Evolutionary conservation across 35 echinoderm and acorn worm species (phyloP), one percentile per base, ranked within the genome.

Genomic region (Patiria miniata): DNA sequence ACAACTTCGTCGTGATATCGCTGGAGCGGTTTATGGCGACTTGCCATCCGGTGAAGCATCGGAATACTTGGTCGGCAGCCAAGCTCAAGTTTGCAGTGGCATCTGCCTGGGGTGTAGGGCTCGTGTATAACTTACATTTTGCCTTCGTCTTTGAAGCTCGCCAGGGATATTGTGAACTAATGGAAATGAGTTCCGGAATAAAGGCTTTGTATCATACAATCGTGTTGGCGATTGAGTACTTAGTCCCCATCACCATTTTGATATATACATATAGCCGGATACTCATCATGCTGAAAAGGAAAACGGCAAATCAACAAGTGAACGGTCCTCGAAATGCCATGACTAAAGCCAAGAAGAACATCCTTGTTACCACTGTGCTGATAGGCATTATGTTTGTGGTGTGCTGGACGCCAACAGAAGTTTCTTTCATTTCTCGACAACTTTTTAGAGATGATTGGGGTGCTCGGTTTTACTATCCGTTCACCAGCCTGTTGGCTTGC

Each of bases 1-100:
- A 85, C 28, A 97, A 97, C 84, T 61, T 97, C 0, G 95, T 97
- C 2, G 50, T 90, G 5, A 59, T 97, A 34, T 93, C 94, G 0
- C 39, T 97, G 39, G 94, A 97, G 79, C 61, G 94, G 0, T 97
- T 93, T 30, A 69, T 93, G n/a, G 94, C 94, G 19, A 93, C 87
- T 1, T 89, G 86, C 51, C 86, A 90, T 36, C 90, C 94, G 6
- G 87, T 97, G 2, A 86, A 39, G 34, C 91, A 97, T 59, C 77
- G 95, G n/a, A 90, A 97, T 83, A 79, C 79, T 37, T 97, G 60
- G 21, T 68, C 60, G 12, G 21, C 30, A 1, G 60, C 14, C 30
- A 68, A 68, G n/a, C 21, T 68, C 60, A 68, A 21, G 60, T 7
- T 68, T 10, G 21, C 30, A 0, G 22, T 68, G 60, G 21, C 30